Base-by-base conservation (phyloP, 2,797 vertebrate species). In the Aotus griseimembra region DNA sequence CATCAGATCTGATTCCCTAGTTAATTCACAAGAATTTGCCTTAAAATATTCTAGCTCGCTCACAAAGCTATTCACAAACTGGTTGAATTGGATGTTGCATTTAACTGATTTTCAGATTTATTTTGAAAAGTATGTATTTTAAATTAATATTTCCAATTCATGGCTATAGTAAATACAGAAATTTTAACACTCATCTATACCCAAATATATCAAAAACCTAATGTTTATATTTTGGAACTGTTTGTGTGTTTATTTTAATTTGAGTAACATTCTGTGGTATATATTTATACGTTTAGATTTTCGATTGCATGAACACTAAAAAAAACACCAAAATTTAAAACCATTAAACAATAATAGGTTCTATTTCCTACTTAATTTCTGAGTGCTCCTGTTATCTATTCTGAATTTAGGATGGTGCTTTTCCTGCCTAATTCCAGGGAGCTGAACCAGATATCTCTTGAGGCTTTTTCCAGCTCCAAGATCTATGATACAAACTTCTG, bases 71-170 rank as follows among this genome's bases (percentile, higher is more conserved):
- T 41, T 97, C 57, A 88, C 22, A 88, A 89, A 61, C 44, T 90
- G 61, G 30, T 48, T 93, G 39, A 93, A 87, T 46, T 95, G 44
- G 81, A 67, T 97, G 86, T 97, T 96, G 46, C 72, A 88, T 89
- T 89, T 57, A 96, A 76, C 73, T 97, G 93, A 94, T 97, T 93
- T 97, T 98, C 92, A 93, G 85, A 94, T 93, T 88, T 93, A 17
- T 83, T 94, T 72, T 97, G 92, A 97, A 46, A 93, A 61, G 20
- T 87, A 85, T 57, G 52, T 95, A 90, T 79, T 93, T 98, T 96
- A 92, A 96, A 97, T 95, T 92, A 92, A 58, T 86, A 96, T 93
- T 77, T 97, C 64, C 17, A 85, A 48, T 94, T 94, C 36, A 92
- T 86, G 22, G 58, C 67, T 96, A 50, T 76, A 95, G 64, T 33